Evolutionary conservation across 2,797 vertebrate genomes (phyloP).

Genomic region (Aselliscus stoliczkanus): DNA sequence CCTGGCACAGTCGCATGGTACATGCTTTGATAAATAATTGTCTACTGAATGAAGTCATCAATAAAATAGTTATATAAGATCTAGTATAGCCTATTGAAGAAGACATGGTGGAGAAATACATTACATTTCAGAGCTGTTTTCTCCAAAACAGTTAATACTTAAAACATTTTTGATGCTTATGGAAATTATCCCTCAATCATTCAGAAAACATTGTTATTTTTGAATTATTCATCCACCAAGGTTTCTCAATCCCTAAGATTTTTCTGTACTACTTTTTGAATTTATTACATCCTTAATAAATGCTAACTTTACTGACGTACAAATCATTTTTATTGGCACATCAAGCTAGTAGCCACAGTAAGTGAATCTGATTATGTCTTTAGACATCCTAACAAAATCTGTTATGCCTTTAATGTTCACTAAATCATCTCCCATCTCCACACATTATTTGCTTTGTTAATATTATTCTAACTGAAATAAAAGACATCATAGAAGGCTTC

Average conservation of each 20-base stretch:
- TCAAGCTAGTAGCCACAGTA: background rate
- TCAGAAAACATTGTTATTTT: background rate
- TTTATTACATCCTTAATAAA: background rate
- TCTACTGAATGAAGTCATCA: background rate
- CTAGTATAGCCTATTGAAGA: background rate
- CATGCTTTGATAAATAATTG: background rate
- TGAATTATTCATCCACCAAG: background rate
- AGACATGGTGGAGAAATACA: background rate
- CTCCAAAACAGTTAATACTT: background rate
- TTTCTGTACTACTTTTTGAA: background rate
- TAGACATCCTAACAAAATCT: background rate
- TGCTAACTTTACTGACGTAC: background rate
- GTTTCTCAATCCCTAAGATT: background rate
- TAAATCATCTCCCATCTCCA: background rate
- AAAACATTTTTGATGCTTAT: background rate
- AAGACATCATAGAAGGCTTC: background rate
- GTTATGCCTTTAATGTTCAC: background rate
- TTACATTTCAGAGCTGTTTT: conserved; percentile 6
- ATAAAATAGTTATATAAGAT: background rate
- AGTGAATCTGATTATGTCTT: background rate
- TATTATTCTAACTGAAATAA: background rate
- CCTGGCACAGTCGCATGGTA: background rate
- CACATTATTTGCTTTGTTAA: background rate
- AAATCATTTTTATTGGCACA: background rate
- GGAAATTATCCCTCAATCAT: background rate